Base-by-base conservation (phyloP, 2,797 vertebrate genomes). In the Hippoglossus hippoglossus region DNA sequence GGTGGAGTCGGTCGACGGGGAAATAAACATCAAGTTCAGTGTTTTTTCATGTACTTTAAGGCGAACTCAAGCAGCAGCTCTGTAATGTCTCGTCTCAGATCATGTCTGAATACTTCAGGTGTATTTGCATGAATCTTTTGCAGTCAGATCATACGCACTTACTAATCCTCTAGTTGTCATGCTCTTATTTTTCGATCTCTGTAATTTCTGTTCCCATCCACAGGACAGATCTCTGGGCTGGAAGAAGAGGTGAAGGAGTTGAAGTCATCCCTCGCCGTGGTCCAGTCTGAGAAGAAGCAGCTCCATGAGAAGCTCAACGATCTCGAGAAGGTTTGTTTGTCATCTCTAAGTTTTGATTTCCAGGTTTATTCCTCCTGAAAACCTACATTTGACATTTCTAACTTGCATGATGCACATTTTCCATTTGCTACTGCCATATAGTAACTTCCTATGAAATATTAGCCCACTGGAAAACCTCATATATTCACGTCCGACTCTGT, bases 221-320 rank as follows among this genome's bases (percentile, higher is more conserved):
- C 44, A 99, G 98, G 94, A 67, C 86, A 92, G 59, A 92, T 98
- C 89, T 94, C 93, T 55, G 89, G 89, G 58, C 89, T 98, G 10
- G 95, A 98, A 85, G 96, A 96, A 47, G 95, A 99, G 86, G 82
- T 96, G 54, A 97, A 95, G 88, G 96, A 94, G 79, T 86, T 93
- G 56, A 98, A 96, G 88, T 90, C 84, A 4, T 90, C 92, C 8
- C 61, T 97, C 79, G 90, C 95, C 60, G 94, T 94, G 73, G 81
- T 92, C 54, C 95, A 97, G 87, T 68, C 83, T 21, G 96, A 98
- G 74, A 99, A 98, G 91, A 95, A 96, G 74, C 95, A 96, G 76
- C 87, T 99, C 2, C 96, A 98, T 52, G 94, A 96, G 82, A 97
- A 93, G 61, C 90, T 98, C 59, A 95, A 94, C 46, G 93, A 94